These are phyloP conservation scores for Cheilosia scutellata DNA, from an alignment of 2,888 invertebrate species.

Conservation along the genomic window DNA sequence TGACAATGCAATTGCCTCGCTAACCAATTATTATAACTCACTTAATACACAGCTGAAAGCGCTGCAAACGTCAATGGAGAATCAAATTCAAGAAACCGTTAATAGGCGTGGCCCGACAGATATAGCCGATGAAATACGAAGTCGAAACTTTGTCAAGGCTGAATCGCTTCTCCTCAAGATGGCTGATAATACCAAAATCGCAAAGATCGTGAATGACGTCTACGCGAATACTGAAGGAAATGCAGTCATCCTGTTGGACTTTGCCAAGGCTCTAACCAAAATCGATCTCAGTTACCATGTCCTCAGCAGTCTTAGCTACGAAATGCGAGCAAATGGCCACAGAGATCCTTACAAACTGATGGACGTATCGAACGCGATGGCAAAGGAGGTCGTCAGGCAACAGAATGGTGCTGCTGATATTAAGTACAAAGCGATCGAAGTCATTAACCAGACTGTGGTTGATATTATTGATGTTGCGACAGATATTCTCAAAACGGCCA, in stretches of 20 bases:
- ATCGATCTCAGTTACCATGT: slow-evolving; percentile 10
- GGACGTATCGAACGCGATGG: background rate
- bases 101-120: background rate
- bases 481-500: background rate
- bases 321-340: slow-evolving; percentile 33
- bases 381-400: background rate
- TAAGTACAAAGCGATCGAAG: background rate
- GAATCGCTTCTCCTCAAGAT: background rate
- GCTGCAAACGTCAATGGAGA: slow-evolving; percentile 1
- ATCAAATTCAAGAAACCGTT: background rate
- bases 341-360: slow-evolving; percentile 35
- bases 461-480: background rate
- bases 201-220: slow-evolving; percentile 8
- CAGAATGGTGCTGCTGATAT: background rate
- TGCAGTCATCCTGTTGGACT: slow-evolving; percentile 8
- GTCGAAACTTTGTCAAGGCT: slow-evolving; percentile 1
- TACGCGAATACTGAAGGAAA: slow-evolving; percentile 11
- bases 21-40: slow-evolving; percentile 18
- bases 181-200: background rate
- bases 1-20: background rate
- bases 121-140: slow-evolving; percentile 22
- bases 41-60: slow-evolving; percentile 1
- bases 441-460: background rate
- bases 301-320: slow-evolving; percentile 15
- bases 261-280: background rate